Conservation (phyloP, 2,797 vertebrate species). For the Rhyacichthys aspro region DNA sequence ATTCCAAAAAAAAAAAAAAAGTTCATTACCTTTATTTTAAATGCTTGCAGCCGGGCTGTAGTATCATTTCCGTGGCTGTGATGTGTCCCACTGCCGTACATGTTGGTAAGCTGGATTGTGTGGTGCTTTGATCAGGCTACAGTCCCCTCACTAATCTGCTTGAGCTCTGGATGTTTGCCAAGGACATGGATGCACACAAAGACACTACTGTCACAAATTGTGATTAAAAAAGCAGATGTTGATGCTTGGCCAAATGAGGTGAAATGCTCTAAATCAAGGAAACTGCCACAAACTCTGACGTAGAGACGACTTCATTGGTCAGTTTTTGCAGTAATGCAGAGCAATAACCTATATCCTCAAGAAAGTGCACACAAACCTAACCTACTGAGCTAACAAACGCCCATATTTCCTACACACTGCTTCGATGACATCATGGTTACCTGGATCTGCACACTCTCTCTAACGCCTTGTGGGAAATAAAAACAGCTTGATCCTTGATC, state of each 20-base stretch:
- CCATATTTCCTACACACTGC: too few species aligned
- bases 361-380: too few species aligned
- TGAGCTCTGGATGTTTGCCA: constrained; percentile 68
- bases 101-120: constrained; percentile 69
- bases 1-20: constrained; percentile 19
- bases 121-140: constrained; percentile 69
- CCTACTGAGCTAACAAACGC: too few species aligned
- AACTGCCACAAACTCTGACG: constrained; percentile 31
- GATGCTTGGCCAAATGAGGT: constrained; percentile 50
- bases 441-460: constrained; percentile 25
- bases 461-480: constrained; percentile 21
- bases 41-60: constrained; percentile 22
- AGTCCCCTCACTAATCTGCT: constrained; percentile 70
- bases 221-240: constrained; percentile 75
- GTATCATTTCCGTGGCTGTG: constrained; percentile 53
- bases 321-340: not conserved
- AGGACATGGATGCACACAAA: constrained; percentile 52
- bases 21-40: constrained; percentile 19
- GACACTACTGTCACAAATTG: constrained; percentile 44
- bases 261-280: constrained; percentile 56
- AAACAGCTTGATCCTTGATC: constrained; percentile 40
- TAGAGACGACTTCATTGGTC: not conserved
- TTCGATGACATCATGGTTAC: constrained; percentile 42
- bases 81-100: constrained; percentile 53
- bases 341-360: too few species aligned